A percentile compares a stretch with the other conserved stretches of the same genome.
These are phyloP conservation scores for Drosophila truncata DNA, from an alignment of 1,140 invertebrate species.

Conservation along the genomic window DNA sequence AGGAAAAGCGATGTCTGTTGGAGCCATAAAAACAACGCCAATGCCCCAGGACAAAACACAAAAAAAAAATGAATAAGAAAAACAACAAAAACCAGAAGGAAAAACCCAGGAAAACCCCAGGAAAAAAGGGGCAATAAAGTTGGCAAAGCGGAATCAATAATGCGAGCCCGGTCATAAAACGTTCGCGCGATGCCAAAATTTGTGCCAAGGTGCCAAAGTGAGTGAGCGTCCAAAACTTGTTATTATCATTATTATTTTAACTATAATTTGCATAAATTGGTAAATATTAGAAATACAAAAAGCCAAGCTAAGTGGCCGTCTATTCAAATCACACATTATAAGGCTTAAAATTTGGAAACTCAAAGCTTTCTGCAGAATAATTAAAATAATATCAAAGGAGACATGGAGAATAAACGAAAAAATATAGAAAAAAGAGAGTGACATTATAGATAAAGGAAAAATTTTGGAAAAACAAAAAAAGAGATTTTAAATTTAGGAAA, in stretches of 20 bases:
- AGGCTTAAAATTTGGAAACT: background rate
- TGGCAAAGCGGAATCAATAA: constrained; percentile 46
- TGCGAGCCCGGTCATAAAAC: constrained; percentile 57
- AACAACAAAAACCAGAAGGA: background rate
- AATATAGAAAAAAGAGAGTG: too few relatives aligned
- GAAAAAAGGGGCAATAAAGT: constrained; percentile 40
- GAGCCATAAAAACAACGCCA: constrained; percentile 62
- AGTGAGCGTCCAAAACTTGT: constrained; percentile 27
- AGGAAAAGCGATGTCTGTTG: constrained; percentile 58
- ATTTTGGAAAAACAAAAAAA: too few relatives aligned
- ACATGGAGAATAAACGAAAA: background rate
- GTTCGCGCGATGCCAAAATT: constrained; percentile 40
- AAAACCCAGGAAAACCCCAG: constrained; percentile 19
- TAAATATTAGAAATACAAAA: constrained; percentile 39
- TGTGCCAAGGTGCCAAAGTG: constrained; percentile 49
- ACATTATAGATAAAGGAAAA: background rate
- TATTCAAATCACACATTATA: background rate
- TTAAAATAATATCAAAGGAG: background rate
- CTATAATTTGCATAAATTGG: constrained; percentile 63
- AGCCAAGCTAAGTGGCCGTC: background rate
- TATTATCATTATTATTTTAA: constrained; percentile 66
- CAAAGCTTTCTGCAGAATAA: background rate
- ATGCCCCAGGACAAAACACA: constrained; percentile 8
- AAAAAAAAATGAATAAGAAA: background rate
- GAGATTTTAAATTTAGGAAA: background rate